These are phyloP conservation scores for Trichoplusia ni DNA, from an alignment of 1,140 invertebrate species.

Conservation along the genomic window DNA sequence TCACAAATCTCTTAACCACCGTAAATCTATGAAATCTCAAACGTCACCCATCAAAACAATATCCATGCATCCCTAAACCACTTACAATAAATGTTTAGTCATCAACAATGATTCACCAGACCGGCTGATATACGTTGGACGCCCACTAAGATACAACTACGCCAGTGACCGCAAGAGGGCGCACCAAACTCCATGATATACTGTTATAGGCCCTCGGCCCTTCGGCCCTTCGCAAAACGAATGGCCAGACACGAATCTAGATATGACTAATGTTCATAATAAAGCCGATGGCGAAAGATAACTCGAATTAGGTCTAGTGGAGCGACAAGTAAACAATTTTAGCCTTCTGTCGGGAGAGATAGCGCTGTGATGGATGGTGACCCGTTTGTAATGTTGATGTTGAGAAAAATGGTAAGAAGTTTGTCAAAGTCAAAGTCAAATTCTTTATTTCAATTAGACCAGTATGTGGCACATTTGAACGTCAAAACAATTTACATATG, in stretches of 20 bases:
- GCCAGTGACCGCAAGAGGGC: constrained; percentile 28
- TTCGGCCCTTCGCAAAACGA: constrained; percentile 32
- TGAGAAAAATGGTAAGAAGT: too few species aligned
- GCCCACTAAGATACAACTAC: constrained; percentile 31
- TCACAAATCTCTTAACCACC: background rate
- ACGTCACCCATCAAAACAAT: background rate
- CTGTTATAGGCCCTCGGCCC: constrained; percentile 35
- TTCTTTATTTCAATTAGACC: too few species aligned
- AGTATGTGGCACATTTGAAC: too few species aligned
- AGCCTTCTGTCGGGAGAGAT: too few species aligned
- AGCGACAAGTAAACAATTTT: background rate
- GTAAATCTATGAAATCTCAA: background rate
- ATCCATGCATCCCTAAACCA: background rate
- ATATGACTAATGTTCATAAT: constrained; percentile 35
- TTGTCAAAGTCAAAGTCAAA: too few species aligned
- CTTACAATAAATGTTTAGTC: constrained; percentile 25
- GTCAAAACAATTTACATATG: too few species aligned
- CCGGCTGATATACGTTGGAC: constrained; percentile 14
- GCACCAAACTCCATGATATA: constrained; percentile 26
- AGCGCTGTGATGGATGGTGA: too few species aligned
- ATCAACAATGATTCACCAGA: constrained; percentile 24
- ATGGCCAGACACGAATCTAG: constrained; percentile 24
- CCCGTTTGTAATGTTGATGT: too few species aligned
- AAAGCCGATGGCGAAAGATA: constrained; percentile 20
- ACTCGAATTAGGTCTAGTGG: background rate